A percentile compares a stretch with the other conserved stretches of the same genome.
phyloP scores from a whole-genome alignment of 2,113 vertebrate genomes.

The Psephotus haematonotus region DNA sequence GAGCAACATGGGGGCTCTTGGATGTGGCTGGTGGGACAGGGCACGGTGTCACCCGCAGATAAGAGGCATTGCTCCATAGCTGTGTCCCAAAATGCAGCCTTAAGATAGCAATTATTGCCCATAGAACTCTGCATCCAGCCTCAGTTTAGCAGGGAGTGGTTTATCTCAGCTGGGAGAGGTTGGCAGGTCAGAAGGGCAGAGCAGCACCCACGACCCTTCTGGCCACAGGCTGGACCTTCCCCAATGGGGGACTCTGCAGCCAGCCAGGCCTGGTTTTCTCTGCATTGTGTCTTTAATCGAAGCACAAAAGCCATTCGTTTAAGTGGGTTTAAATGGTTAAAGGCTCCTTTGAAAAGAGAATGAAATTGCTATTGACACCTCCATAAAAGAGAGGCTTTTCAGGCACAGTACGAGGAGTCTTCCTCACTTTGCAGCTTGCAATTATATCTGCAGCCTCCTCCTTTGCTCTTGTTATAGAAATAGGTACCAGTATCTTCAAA shows the following conservation, averaged over 20 bases:
- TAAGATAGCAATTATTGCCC: rapidly evolving
- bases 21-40: background rate
- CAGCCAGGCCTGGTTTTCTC: background rate
- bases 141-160: background rate
- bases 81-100: background rate
- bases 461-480: constrained; percentile 5
- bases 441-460: constrained; percentile 32
- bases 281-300: constrained; percentile 4
- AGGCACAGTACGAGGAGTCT: background rate
- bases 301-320: background rate
- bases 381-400: constrained; percentile 39
- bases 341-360: constrained; percentile 44
- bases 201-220: constrained; percentile 31
- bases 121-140: background rate
- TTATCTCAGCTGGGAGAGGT: constrained; percentile 1
- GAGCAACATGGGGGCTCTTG: background rate
- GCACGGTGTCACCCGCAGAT: background rate
- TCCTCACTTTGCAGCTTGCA: constrained; percentile 9
- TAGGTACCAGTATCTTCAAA: constrained; percentile 48
- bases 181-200: constrained; percentile 14
- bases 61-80: background rate
- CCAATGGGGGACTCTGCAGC: background rate
- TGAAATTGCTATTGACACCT: constrained; percentile 45
- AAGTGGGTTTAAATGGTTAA: constrained; percentile 52
- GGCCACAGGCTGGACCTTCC: background rate